phyloP scores from a whole-genome alignment of 2,113 vertebrate genomes.

The Actenoides hombroni region DNA sequence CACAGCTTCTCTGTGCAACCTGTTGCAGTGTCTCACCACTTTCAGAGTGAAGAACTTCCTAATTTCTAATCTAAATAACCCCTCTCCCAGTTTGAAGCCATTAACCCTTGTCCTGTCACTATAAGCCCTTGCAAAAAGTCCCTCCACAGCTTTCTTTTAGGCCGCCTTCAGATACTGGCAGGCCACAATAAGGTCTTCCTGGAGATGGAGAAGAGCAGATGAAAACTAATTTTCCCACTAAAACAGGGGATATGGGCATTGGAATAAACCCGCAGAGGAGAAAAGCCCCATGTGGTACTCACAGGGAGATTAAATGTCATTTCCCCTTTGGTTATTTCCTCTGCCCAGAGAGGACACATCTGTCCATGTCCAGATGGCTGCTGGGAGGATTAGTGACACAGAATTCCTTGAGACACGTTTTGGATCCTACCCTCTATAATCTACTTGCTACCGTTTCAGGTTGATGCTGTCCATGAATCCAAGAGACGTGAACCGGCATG shows the following conservation, averaged over 20 bases:
- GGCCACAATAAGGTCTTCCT: no score
- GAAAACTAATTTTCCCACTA: not conserved
- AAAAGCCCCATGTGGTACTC: not conserved
- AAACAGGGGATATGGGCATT: not conserved
- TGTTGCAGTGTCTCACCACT: no score
- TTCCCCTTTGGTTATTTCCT: not conserved
- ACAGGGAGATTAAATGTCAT: not conserved
- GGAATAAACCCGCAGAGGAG: not conserved
- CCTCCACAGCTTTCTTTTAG: no score
- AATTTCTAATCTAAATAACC: no score
- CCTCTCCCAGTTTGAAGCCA: no score
- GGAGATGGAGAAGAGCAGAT: not conserved
- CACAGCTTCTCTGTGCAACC: no score
- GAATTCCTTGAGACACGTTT: fast-evolving
- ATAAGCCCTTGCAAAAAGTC: no score
- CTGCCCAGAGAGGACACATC: not conserved
- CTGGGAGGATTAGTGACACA: not conserved
- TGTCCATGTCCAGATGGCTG: not conserved
- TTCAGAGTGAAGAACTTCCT: no score
- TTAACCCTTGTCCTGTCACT: no score
- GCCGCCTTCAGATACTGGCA: no score
- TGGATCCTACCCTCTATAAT: not conserved
- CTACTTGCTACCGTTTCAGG: fast-evolving
- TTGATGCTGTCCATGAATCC: not conserved
- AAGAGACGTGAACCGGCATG: fast-evolving